Conservation (phyloP, 2,888 invertebrate genomes). For the Caenorhabditis sp. region DNA sequence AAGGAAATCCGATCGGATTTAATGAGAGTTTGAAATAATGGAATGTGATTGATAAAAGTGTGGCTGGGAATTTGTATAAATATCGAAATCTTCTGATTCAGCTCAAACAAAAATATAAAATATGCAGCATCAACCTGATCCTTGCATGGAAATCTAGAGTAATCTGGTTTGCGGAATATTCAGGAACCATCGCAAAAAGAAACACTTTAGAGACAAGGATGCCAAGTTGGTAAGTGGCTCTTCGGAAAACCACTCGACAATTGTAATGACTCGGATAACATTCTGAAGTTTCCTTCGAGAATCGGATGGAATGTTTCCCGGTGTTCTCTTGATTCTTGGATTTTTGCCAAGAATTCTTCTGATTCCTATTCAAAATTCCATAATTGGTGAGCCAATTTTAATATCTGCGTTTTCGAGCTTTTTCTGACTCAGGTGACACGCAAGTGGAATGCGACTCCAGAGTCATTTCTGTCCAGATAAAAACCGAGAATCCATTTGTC, state of each 20-base stretch:
- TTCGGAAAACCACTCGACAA: not conserved
- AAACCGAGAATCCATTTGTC: constrained; percentile 45
- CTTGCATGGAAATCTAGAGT: no score
- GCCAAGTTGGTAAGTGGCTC: not conserved
- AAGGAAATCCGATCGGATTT: no score
- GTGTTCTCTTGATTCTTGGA: not conserved
- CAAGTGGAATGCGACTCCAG: constrained; percentile 47
- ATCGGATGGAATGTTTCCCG: not conserved
- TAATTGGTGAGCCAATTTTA: constrained; percentile 12
- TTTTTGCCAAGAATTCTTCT: not conserved
- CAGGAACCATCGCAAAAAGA: no score
- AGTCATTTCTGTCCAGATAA: constrained; percentile 39
- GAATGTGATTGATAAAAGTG: no score
- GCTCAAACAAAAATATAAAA: no score
- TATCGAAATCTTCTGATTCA: no score
- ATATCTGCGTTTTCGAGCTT: not conserved
- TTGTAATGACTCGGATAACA: not conserved
- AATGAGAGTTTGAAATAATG: no score
- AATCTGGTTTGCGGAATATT: no score
- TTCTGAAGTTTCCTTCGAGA: no score
- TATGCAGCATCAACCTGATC: no score
- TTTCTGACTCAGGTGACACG: constrained; percentile 20
- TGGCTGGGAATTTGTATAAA: no score
- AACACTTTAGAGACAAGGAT: not conserved
- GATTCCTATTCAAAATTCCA: constrained; percentile 39